Evolutionary conservation across 2,888 invertebrate genomes (phyloP).

Genomic region (Aspidiotus rigidus): DNA sequence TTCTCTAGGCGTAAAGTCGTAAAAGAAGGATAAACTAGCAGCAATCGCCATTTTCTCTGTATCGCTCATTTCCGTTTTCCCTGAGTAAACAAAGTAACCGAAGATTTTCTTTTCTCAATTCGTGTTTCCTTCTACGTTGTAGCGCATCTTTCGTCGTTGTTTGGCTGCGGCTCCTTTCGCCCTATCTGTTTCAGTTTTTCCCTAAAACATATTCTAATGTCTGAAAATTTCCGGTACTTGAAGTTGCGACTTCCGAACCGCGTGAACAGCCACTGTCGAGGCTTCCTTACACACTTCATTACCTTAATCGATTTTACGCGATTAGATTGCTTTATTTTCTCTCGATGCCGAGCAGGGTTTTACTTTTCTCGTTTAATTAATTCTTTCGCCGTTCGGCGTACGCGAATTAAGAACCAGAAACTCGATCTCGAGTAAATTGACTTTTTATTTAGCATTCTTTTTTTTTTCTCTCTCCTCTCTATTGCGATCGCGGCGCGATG

Average conservation of each 20-base stretch:
- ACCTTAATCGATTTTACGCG: constrained; percentile 31
- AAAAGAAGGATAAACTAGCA: constrained; percentile 33
- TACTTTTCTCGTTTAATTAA: too few species aligned
- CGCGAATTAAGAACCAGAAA: too few species aligned
- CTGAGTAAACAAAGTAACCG: constrained; percentile 31
- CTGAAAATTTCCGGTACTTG: constrained; percentile 30
- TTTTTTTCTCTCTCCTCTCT: too few species aligned
- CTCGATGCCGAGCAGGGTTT: neutral
- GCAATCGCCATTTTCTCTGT: constrained; percentile 33
- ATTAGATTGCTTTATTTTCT: neutral
- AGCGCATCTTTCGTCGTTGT: neutral
- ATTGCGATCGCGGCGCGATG: too few species aligned
- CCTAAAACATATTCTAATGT: constrained; percentile 32
- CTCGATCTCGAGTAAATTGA: too few species aligned
- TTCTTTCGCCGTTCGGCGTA: too few species aligned
- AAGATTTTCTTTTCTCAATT: constrained; percentile 32
- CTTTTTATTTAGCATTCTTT: too few species aligned
- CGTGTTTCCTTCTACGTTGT: constrained; percentile 21
- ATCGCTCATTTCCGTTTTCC: constrained; percentile 32
- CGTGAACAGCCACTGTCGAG: neutral
- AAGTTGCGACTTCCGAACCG: constrained; percentile 27
- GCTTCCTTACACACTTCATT: constrained; percentile 32
- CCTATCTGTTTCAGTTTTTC: constrained; percentile 9
- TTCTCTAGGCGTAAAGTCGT: constrained; percentile 33
- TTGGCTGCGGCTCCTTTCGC: neutral